phyloP scores from a whole-genome alignment of 1,140 invertebrate genomes.

The Danaus melanippus region DNA sequence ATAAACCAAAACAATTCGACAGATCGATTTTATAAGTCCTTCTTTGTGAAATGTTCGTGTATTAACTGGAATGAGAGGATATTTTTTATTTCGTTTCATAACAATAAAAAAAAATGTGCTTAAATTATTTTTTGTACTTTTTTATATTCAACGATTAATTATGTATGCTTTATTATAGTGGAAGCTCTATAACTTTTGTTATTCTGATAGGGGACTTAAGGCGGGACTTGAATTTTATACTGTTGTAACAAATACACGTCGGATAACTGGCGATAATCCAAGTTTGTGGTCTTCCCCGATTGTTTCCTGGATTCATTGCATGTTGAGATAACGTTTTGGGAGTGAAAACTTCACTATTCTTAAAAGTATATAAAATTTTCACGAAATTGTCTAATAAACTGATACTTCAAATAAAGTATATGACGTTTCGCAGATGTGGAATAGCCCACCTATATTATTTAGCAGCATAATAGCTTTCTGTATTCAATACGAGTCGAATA shows the following conservation, averaged over 20 bases:
- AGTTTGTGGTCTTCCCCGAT: slow-evolving; percentile 42
- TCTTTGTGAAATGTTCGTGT: not conserved
- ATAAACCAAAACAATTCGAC: slow-evolving; percentile 13
- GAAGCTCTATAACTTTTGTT: slow-evolving; percentile 10
- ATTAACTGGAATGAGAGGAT: too few relatives aligned
- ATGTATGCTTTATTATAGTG: slow-evolving; percentile 2
- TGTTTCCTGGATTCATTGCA: slow-evolving; percentile 33
- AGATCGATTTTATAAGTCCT: slow-evolving; percentile 3
- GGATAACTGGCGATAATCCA: slow-evolving; percentile 52
- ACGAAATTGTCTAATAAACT: too few relatives aligned
- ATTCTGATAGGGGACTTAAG: slow-evolving; percentile 27
- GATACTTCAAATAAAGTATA: too few relatives aligned
- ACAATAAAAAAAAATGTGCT: not conserved
- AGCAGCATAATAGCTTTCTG: slow-evolving; percentile 13
- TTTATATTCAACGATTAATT: not conserved
- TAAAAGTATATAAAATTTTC: too few relatives aligned
- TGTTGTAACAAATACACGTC: slow-evolving; percentile 49
- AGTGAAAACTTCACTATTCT: too few relatives aligned
- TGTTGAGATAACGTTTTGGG: slow-evolving; percentile 14
- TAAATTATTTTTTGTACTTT: not conserved
- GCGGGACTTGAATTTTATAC: slow-evolving; percentile 46
- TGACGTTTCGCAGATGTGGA: too few relatives aligned
- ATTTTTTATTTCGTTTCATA: not conserved
- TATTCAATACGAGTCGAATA: slow-evolving; percentile 13
- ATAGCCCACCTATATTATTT: not conserved